phyloP scores from a whole-genome alignment of 2,888 invertebrate genomes.

The Serripes groenlandicus region DNA sequence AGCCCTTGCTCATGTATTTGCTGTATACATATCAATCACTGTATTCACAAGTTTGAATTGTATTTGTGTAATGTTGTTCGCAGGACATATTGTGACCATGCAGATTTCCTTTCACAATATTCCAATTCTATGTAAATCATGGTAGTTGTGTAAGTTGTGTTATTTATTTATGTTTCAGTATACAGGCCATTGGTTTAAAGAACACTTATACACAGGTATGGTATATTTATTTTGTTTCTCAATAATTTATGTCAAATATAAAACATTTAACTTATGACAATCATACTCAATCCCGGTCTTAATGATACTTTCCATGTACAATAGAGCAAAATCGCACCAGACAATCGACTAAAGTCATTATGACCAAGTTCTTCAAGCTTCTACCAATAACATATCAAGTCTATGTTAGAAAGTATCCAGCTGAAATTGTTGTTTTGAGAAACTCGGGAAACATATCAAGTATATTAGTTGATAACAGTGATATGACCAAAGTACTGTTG shows the following conservation, averaged over 20 bases:
- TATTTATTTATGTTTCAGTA: not conserved
- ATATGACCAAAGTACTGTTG: too few species aligned
- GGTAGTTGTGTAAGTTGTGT: not conserved
- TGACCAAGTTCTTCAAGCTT: not conserved
- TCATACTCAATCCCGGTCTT: not conserved
- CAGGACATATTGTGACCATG: not conserved
- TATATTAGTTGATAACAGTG: too few species aligned
- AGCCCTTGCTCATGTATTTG: not conserved
- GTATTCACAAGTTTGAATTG: not conserved
- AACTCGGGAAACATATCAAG: too few species aligned
- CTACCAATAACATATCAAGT: not conserved
- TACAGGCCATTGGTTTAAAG: slow-evolving; percentile 3
- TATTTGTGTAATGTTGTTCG: not conserved
- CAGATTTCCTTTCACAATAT: too few species aligned
- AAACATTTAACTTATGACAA: not conserved
- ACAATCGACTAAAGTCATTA: not conserved
- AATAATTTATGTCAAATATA: not conserved
- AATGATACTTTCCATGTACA: not conserved
- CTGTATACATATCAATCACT: not conserved
- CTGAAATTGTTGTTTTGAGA: too few species aligned
- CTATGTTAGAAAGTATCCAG: not conserved
- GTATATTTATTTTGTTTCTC: not conserved
- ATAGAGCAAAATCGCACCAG: not conserved
- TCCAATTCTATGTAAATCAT: not conserved
- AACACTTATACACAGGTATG: slow-evolving; percentile 7